Percentiles rank a stretch among this genome's conserved stretches.
Conservation (phyloP, 2,797 vertebrate genomes). For the Sciurus vulgaris region DNA sequence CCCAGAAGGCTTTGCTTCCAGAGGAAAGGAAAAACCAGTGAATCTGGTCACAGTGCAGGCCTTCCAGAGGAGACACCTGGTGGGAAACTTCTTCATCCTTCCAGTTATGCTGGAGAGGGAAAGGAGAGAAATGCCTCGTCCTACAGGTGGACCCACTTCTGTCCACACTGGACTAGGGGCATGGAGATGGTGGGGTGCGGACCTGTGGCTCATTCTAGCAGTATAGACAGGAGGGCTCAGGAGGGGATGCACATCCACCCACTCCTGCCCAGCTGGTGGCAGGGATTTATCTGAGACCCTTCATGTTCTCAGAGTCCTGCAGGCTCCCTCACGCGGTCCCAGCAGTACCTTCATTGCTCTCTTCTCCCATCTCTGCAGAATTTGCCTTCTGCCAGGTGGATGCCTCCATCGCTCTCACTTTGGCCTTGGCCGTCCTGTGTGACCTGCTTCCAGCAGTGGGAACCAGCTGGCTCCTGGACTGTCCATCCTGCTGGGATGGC, state of each 20-base stretch:
- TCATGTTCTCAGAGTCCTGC: not conserved
- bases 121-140: not conserved
- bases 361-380: conserved; percentile 85
- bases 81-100: not conserved
- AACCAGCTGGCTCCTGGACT: conserved; percentile 87
- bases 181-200: not conserved
- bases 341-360: not conserved
- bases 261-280: not conserved
- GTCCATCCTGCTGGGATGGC: conserved; percentile 91
- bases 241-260: not conserved
- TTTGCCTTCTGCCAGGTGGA: conserved; percentile 89
- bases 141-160: not conserved
- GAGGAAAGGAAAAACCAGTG: not conserved
- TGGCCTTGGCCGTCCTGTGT: conserved; percentile 91
- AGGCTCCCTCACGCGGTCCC: not conserved
- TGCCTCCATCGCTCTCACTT: conserved; percentile 92
- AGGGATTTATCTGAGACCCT: not conserved
- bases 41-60: not conserved
- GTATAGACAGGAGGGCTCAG: not conserved
- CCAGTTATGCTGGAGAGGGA: not conserved
- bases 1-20: not conserved
- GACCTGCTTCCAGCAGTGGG: conserved; percentile 91
- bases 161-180: not conserved
- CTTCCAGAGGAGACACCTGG: not conserved
- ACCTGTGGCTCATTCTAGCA: not conserved